These are phyloP conservation scores for Coenonympha glycerion DNA, from an alignment of 2,888 invertebrate genomes.

Conservation along the genomic window DNA sequence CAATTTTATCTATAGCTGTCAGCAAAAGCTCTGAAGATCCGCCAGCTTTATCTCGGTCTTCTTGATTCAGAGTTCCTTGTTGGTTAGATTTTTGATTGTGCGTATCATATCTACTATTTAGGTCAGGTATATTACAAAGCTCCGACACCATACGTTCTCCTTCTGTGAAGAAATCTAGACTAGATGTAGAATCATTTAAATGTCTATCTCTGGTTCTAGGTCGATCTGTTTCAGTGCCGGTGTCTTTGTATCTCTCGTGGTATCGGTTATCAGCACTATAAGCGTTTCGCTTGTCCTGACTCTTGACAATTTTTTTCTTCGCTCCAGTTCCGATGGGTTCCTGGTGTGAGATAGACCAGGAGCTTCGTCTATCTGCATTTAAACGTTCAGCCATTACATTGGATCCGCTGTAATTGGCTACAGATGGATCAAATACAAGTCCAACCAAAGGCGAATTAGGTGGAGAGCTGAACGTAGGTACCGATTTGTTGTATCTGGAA, in stretches of 20 bases:
- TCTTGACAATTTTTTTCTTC: conserved; percentile 69
- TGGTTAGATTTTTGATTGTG: conserved; percentile 49
- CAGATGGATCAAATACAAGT: conserved; percentile 63
- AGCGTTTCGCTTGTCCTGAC: conserved; percentile 58
- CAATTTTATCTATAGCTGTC: conserved; percentile 63
- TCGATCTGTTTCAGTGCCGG: conserved; percentile 49
- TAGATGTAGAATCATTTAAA: conserved; percentile 70
- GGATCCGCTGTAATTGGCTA: conserved; percentile 54
- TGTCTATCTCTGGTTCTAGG: conserved; percentile 55
- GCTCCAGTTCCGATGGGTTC: conserved; percentile 71
- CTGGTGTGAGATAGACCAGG: conserved; percentile 59
- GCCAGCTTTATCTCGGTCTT: conserved; percentile 55
- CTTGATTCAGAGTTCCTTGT: conserved; percentile 48
- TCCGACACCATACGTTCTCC: conserved; percentile 79
- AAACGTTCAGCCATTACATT: conserved; percentile 54
- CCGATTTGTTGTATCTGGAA: conserved; percentile 64
- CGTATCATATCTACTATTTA: conserved; percentile 42
- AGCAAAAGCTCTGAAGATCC: conserved; percentile 57
- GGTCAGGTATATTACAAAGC: conserved; percentile 71
- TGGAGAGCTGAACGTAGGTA: conserved; percentile 66
- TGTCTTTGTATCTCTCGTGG: conserved; percentile 61
- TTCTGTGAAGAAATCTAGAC: conserved; percentile 76
- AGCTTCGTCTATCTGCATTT: conserved; percentile 54
- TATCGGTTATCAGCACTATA: conserved; percentile 56
- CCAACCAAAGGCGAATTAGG: conserved; percentile 68